Percentiles rank a stretch among this genome's conserved stretches.
phyloP scores from a whole-genome alignment of 2,888 invertebrate genomes.

The Notodonta dromedarius region DNA sequence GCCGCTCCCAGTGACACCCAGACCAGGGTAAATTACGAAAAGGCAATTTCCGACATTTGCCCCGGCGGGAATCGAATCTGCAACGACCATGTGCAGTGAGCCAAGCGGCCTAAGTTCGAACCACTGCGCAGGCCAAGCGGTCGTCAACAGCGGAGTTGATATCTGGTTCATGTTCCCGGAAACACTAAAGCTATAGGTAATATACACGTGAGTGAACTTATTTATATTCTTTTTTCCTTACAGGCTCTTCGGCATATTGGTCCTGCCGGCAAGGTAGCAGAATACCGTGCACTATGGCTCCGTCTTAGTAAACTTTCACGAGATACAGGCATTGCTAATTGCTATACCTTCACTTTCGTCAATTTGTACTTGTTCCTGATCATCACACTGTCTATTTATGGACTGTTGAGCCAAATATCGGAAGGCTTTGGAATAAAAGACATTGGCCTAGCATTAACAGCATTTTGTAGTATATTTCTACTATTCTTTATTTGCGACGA shows the following conservation, averaged over 20 bases:
- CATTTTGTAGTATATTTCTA: conserved; percentile 85
- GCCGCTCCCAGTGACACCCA: too few species aligned
- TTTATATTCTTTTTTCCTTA: conserved; percentile 19
- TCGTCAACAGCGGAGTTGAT: too few species aligned
- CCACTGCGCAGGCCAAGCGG: too few species aligned
- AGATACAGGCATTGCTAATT: conserved; percentile 87
- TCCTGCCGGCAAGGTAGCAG: conserved; percentile 87
- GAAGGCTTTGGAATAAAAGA: conserved; percentile 90
- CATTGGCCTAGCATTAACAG: conserved; percentile 87
- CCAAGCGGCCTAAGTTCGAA: too few species aligned
- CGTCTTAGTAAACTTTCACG: conserved; percentile 87
- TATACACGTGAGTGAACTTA: too few species aligned
- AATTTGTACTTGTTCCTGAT: conserved; percentile 88
- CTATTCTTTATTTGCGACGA: conserved; percentile 90
- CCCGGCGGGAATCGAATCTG: too few species aligned
- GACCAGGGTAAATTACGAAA: too few species aligned
- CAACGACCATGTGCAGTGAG: too few species aligned
- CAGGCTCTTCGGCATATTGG: conserved; percentile 87
- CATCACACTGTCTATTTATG: conserved; percentile 90
- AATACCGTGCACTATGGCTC: conserved; percentile 89
- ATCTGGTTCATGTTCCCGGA: too few species aligned
- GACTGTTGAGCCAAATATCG: conserved; percentile 88
- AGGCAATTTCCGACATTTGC: too few species aligned
- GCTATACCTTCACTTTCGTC: conserved; percentile 88
- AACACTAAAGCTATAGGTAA: too few species aligned